phyloP scores from a whole-genome alignment of 2,113 vertebrate genomes.

The Xiphias gladius region DNA sequence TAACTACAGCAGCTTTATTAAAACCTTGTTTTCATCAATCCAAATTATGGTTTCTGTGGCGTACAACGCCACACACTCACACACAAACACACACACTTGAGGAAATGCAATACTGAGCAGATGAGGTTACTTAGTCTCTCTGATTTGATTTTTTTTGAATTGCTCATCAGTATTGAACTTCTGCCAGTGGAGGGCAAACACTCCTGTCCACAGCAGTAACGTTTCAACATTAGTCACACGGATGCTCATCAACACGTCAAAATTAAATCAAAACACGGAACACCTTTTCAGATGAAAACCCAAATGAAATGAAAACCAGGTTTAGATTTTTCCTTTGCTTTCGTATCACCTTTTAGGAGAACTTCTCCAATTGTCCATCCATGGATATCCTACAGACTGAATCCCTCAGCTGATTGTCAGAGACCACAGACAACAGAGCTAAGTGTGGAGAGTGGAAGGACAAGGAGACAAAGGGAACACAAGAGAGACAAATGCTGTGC shows the following conservation, averaged over 20 bases:
- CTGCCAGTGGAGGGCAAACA: slow-evolving; percentile 6
- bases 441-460: background rate
- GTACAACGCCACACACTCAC: background rate
- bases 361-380: background rate
- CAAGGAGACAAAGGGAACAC: background rate
- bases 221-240: background rate
- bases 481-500: background rate
- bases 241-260: no score
- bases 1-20: slow-evolving; percentile 16
- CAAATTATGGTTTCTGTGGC: slow-evolving; percentile 7
- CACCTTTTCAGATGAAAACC: background rate
- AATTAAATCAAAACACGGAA: background rate
- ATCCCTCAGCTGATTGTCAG: background rate
- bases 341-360: background rate
- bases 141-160: slow-evolving; percentile 52
- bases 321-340: background rate
- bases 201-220: background rate
- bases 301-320: background rate
- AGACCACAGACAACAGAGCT: background rate
- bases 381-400: background rate
- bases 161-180: slow-evolving; percentile 37
- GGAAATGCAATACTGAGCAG: slow-evolving; percentile 26
- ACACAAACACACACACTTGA: background rate
- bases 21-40: slow-evolving; percentile 30
- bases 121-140: slow-evolving; percentile 29